A percentile compares a stretch with the other conserved stretches of the same genome.
phyloP scores from a whole-genome alignment of 2,888 invertebrate species.

The Melitaea athalia region DNA sequence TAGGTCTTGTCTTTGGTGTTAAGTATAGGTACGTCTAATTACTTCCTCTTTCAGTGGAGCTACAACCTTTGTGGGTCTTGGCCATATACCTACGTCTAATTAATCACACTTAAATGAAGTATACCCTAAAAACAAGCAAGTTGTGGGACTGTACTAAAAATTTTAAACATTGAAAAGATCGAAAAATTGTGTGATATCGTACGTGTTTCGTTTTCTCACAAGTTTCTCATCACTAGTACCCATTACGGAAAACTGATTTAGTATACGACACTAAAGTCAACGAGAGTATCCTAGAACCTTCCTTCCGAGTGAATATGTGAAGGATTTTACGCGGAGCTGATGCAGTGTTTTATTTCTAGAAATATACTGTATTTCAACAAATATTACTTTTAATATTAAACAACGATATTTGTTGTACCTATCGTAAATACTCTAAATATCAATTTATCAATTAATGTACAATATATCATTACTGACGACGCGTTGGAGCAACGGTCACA shows the following conservation, averaged over 20 bases:
- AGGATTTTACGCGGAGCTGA: conserved; percentile 2
- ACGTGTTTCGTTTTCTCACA: no score
- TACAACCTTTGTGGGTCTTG: no score
- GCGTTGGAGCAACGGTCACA: no score
- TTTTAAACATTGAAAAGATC: neutral
- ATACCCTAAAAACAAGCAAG: no score
- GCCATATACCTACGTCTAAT: no score
- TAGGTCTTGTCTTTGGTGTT: no score
- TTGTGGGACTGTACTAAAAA: no score
- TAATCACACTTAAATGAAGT: no score
- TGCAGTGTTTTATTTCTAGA: neutral
- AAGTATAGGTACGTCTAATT: no score
- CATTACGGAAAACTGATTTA: conserved; percentile 23
- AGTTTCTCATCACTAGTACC: conserved; percentile 19
- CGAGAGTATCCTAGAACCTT: conserved; percentile 8
- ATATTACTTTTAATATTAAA: neutral
- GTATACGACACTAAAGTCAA: conserved; percentile 20
- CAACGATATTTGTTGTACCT: neutral
- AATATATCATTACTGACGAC: conserved; percentile 18
- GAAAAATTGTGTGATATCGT: no score
- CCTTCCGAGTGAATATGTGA: conserved; percentile 16
- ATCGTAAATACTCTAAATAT: neutral
- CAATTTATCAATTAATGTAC: neutral
- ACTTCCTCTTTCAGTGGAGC: no score
- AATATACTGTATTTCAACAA: neutral